phyloP scores from a whole-genome alignment of 2,113 vertebrate species.

The Rattus norvegicus region GRCr8 NC_086023.1:171611001-171611500 shows the following conservation, averaged over 20 bases:
- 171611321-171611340: background rate
- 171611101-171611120: background rate
- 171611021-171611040: background rate
- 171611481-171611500: background rate
- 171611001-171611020: accelerated
- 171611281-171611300: background rate
- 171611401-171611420: background rate
- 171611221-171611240: background rate
- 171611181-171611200: background rate
- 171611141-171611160: background rate
- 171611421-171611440: background rate
- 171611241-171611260: background rate
- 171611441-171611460: background rate
- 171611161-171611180: no score
- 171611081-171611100: background rate
- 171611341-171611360: background rate
- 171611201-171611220: background rate
- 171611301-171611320: background rate
- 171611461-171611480: background rate
- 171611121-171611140: background rate
- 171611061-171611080: background rate
- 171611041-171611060: background rate
- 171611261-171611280: background rate
- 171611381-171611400: background rate
- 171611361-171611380: background rate